A percentile compares a stretch with the other conserved stretches of the same genome.
Evolutionary conservation across 2,797 vertebrate genomes (phyloP).

Genomic region (Threskiornis aethiopicus): DNA sequence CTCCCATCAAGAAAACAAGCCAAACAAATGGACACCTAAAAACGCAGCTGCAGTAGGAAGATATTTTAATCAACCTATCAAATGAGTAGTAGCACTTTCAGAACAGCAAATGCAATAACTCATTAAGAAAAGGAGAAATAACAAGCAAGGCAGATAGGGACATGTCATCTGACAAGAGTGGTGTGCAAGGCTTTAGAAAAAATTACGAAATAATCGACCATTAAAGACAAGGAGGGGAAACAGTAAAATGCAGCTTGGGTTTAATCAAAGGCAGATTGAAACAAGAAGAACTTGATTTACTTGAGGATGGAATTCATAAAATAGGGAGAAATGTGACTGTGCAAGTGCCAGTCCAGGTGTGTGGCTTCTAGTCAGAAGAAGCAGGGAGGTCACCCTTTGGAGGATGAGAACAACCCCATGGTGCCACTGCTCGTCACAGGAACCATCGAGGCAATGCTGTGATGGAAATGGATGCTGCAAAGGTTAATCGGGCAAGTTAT

Average conservation of each 20-base stretch:
- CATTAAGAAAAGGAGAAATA: not conserved
- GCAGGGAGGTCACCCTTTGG: not conserved
- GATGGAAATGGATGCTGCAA: not conserved
- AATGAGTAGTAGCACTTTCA: not conserved
- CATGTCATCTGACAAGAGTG: not conserved
- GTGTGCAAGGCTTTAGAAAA: not conserved
- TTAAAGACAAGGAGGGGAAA: not conserved
- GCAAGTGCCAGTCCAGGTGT: not conserved
- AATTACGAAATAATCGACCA: not conserved
- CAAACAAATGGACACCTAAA: not conserved
- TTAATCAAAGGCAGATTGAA: not conserved
- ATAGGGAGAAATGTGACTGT: not conserved
- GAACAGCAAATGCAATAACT: not conserved
- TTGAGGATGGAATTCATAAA: not conserved
- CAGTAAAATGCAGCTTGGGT: not conserved
- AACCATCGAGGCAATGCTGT: not conserved
- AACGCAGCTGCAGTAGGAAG: not conserved
- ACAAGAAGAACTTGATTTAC: not conserved
- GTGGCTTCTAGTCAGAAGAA: not conserved
- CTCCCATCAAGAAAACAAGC: not conserved
- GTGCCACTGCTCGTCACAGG: not conserved
- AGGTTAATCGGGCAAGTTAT: not conserved
- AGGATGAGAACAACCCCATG: not conserved
- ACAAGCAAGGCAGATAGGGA: not conserved
- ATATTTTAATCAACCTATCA: not conserved